Evolutionary conservation across 2,888 invertebrate genomes (phyloP), one percentile per base, ranked within the genome.

Genomic region (Holacanthella duospinosa): DNA sequence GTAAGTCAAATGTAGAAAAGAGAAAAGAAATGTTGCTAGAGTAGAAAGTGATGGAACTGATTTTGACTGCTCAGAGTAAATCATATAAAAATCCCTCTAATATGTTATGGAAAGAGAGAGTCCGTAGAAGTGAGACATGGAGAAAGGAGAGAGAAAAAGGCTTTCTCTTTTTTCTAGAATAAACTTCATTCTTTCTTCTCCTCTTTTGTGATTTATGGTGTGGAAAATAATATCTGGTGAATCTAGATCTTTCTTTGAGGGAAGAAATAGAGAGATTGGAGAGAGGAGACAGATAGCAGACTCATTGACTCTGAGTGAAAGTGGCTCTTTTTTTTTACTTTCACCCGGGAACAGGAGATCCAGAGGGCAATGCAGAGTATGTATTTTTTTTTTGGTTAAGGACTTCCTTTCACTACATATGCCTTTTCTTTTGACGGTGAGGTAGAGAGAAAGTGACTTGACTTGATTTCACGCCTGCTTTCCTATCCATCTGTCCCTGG

Each of bases 151-250:
- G 48, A 21, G 19, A 21, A 48, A 48, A 21, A 21, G 4, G 48
- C 21, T 21, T 48, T 4, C 12, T 9, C 4, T n/a, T 48, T 21
- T 48, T 9, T 21, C 4, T 9, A 21, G 12, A 67, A 68, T 68
- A 70, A 67, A 70, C 68, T 67, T 70, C 65, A 67, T 66, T 67
- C 68, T 70, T 68, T 67, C 68, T 59, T 63, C 56, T 65, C 68
- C 60, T 55, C 61, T 55, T 59, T 62, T 64, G 61, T 70, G 70
- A 70, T 70, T 70, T 70, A 70, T 70, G 67, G 62, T 60, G 68
- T 65, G 68, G 70, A 70, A 70, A 70, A 68, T 66, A 66, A 70
- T 70, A 67, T 67, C 65, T 64, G 56, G 63, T 44, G 59, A 43
- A 58, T 24, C 24, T 29, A 43, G 27, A 28, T 21, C 9, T 28